These are phyloP conservation scores for Leptura quadrifasciata DNA, from an alignment of 2,888 invertebrate genomes.

Conservation along the genomic window DNA sequence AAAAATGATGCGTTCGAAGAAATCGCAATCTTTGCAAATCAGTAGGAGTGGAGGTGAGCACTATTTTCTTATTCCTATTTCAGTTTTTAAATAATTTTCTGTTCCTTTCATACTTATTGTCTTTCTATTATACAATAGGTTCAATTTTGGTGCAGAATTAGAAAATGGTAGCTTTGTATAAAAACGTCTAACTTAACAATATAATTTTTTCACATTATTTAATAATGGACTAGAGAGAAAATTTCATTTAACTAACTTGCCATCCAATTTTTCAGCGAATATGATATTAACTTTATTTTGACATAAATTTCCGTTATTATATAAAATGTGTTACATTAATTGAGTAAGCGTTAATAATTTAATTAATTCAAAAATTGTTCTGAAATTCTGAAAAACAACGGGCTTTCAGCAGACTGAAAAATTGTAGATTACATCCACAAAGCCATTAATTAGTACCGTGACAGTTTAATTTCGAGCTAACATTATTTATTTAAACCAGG, in stretches of 20 bases:
- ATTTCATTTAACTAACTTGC: background rate
- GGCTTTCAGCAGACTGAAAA: slow-evolving; percentile 30
- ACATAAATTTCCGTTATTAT: slow-evolving; percentile 5
- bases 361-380: slow-evolving; percentile 31
- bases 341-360: slow-evolving; percentile 35
- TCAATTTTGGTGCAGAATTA: no score
- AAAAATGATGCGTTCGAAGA: background rate
- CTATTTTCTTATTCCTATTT: no score
- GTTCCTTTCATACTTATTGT: no score
- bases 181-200: no score
- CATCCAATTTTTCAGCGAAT: background rate
- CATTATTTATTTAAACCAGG: slow-evolving; percentile 43
- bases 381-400: slow-evolving; percentile 13
- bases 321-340: slow-evolving; percentile 14
- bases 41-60: background rate
- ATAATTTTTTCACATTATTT: no score
- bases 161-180: no score
- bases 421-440: slow-evolving; percentile 41
- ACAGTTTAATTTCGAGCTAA: slow-evolving; percentile 48
- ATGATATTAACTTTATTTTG: background rate
- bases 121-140: no score
- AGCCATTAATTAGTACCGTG: slow-evolving; percentile 47
- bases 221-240: background rate
- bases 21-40: background rate
- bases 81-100: no score